Evolutionary conservation across 2,113 vertebrate genomes (phyloP), one percentile per base, ranked within the genome.

Genomic region (Myocastor coypus): DNA sequence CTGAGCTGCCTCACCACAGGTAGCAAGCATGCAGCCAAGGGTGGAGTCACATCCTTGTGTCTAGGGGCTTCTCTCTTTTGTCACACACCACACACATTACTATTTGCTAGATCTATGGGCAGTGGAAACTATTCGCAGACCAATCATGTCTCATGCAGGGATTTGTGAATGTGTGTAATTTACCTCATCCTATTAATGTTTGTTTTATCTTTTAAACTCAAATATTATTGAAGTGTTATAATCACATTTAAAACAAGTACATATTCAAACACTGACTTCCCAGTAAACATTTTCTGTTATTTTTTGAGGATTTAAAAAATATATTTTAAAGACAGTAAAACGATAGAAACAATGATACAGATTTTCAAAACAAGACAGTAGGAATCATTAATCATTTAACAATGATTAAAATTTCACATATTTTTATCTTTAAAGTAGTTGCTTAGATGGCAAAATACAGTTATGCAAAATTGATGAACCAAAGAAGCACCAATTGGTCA

Each of bases 61-160:
- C 5, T 66, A 24, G 3, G 40, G 59, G 10, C 7, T 46, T 55
- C 2, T 30, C 34, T 1, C 16, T 34, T 30, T 5, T 63, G 73
- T 64, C 1, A 0, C 10, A 57, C 6, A n/a, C 40, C 1, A 5
- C 1, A 37, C 7, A 9, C 28, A 37, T 40, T 63, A 20, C 61
- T 50, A 3, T 83, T 46, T 32, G 2, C 19, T 71, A 28, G 5
- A 37, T 87, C 17, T 66, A 40, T 83, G 14, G 37, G 42, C 32
- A 66, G 40, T 16, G 19, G 7, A 24, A 75, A 11, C 22, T 32
- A 37, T 8, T 40, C 32, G 37, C 5, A 83, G 24, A 30, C 4
- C 40, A 42, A 2, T 3, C 11, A 30, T 9, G 22, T 26, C 28
- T 77, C 55, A 28, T 16, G 20, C 3, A 61, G 94, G 69, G 22